Evolutionary conservation across 2,888 invertebrate species (phyloP).

Genomic region (Odontothrips loti): DNA sequence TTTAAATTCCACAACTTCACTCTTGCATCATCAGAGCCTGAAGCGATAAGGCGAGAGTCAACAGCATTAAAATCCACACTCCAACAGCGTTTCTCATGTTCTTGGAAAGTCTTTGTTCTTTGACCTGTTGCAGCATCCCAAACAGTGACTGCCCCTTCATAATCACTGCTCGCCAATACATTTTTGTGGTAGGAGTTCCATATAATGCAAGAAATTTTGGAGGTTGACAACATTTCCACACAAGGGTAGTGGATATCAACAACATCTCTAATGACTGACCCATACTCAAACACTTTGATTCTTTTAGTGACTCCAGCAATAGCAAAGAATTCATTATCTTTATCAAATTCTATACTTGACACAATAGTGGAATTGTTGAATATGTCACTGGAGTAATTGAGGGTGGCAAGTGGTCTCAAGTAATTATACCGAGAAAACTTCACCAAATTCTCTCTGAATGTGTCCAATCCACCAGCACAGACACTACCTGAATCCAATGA

Average conservation of each 20-base stretch:
- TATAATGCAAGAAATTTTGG: conserved; percentile 90
- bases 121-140: conserved; percentile 85
- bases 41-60: conserved; percentile 83
- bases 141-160: conserved; percentile 87
- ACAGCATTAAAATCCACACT: conserved; percentile 91
- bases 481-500: conserved; percentile 40
- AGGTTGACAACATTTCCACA: conserved; percentile 84
- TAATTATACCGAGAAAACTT: conserved; percentile 78
- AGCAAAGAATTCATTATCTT: conserved; percentile 92
- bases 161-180: conserved; percentile 86
- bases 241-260: conserved; percentile 91
- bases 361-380: conserved; percentile 82
- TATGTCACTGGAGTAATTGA: conserved; percentile 85
- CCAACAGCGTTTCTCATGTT: conserved; percentile 95
- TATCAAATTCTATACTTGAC: conserved; percentile 92
- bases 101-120: conserved; percentile 70
- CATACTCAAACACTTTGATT: conserved; percentile 90
- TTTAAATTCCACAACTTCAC: conserved; percentile 92
- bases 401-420: conserved; percentile 74
- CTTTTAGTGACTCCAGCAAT: conserved; percentile 93
- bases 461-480: conserved; percentile 51
- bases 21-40: conserved; percentile 87
- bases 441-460: conserved; percentile 78
- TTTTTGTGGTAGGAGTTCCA: conserved; percentile 91
- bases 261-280: conserved; percentile 74